A percentile compares a stretch with the other conserved stretches of the same genome.
Evolutionary conservation across 2,888 invertebrate species (phyloP).

Genomic region (Drosophila anomelani): DNA sequence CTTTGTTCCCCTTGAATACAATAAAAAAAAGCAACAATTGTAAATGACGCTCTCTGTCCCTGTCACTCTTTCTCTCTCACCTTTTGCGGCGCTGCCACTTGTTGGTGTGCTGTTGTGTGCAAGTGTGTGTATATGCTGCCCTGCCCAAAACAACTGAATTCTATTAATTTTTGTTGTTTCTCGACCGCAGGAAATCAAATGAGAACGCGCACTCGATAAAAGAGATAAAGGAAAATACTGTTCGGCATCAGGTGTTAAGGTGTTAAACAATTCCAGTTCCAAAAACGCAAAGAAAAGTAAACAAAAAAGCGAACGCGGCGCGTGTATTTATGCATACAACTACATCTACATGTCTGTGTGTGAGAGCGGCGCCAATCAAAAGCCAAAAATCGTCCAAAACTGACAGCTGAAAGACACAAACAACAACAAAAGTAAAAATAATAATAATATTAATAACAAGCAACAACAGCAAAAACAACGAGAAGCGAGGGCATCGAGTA

Average conservation of each 20-base stretch:
- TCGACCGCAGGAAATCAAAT: slow-evolving; percentile 59
- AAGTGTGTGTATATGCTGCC: slow-evolving; percentile 45
- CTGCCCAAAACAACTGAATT: slow-evolving; percentile 54
- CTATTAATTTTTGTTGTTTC: slow-evolving; percentile 54
- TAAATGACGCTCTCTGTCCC: slow-evolving; percentile 29
- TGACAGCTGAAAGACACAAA: slow-evolving; percentile 24
- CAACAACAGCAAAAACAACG: slow-evolving; percentile 29
- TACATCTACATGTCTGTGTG: slow-evolving; percentile 39
- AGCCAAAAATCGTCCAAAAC: slow-evolving; percentile 35
- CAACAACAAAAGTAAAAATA: slow-evolving; percentile 23
- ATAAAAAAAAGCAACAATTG: slow-evolving; percentile 30
- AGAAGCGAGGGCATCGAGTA: slow-evolving; percentile 33
- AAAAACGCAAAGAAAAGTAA: slow-evolving; percentile 65
- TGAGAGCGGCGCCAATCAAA: slow-evolving; percentile 60
- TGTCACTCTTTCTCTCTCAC: slow-evolving; percentile 42
- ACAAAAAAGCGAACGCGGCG: slow-evolving; percentile 57
- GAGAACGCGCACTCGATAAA: slow-evolving; percentile 50
- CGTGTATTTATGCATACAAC: slow-evolving; percentile 50
- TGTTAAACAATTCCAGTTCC: slow-evolving; percentile 58
- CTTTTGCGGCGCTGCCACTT: slow-evolving; percentile 53
- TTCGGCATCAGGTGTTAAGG: slow-evolving; percentile 72
- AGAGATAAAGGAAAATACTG: slow-evolving; percentile 51
- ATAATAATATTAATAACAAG: slow-evolving; percentile 40
- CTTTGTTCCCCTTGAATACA: slow-evolving; percentile 28
- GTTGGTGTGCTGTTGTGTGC: slow-evolving; percentile 55